phyloP scores from a whole-genome alignment of 2,797 vertebrate genomes.

The Paramormyrops hopkinsi region DNA sequence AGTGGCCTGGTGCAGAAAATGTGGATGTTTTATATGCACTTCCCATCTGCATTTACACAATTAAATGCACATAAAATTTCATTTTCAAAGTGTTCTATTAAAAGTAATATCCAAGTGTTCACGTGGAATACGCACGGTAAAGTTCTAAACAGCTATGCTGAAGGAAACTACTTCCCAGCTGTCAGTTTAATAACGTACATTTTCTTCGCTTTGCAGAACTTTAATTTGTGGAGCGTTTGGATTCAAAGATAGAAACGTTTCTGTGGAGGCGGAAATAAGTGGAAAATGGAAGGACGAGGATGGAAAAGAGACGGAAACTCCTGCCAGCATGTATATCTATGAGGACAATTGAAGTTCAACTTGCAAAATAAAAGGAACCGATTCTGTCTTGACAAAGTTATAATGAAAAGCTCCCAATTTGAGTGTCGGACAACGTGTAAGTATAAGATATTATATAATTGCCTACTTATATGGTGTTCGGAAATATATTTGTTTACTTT shows the following conservation, averaged over 20 bases:
- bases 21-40: not conserved
- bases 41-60: not conserved
- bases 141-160: not conserved
- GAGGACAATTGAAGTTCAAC: not conserved
- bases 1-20: not conserved
- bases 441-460: not conserved
- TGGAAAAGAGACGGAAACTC: slow-evolving; percentile 9
- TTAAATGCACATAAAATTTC: not conserved
- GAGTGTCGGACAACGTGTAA: slow-evolving; percentile 15
- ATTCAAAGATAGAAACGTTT: slow-evolving; percentile 33
- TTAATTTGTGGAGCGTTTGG: slow-evolving; percentile 37
- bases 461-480: not conserved
- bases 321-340: slow-evolving; percentile 9
- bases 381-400: not conserved
- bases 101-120: not conserved
- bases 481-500: not conserved
- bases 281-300: not conserved
- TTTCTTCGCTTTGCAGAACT: slow-evolving; percentile 36
- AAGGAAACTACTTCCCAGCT: slow-evolving; percentile 21
- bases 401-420: not conserved
- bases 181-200: slow-evolving; percentile 31
- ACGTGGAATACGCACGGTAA: not conserved
- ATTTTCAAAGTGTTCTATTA: not conserved
- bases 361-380: not conserved
- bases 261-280: slow-evolving; percentile 8